phyloP scores from a whole-genome alignment of 2,888 invertebrate genomes.

The Oscheius sp. region DNA sequence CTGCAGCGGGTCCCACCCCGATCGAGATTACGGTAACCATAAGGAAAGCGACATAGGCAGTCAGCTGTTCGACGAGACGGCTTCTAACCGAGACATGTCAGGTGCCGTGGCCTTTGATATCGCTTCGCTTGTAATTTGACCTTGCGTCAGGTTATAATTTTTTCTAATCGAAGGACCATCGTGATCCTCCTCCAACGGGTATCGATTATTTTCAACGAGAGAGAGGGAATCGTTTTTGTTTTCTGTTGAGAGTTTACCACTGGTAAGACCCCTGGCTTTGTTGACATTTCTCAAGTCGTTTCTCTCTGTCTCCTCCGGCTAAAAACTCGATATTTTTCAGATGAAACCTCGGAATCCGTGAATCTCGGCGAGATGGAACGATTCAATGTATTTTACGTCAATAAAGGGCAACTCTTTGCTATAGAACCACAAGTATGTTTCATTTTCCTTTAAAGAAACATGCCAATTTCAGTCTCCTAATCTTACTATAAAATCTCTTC shows the following conservation, averaged over 20 bases:
- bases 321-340: neutral
- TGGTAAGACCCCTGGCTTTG: neutral
- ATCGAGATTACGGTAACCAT: conserved; percentile 29
- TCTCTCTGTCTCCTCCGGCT: neutral
- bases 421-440: conserved; percentile 26
- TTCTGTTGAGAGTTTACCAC: neutral
- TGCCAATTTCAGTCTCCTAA: conserved; percentile 31
- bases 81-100: conserved; percentile 7
- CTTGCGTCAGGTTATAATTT: neutral
- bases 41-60: conserved; percentile 19
- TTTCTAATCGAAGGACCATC: neutral
- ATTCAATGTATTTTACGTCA: conserved; percentile 38
- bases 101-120: conserved; percentile 15
- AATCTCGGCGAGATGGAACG: conserved; percentile 33
- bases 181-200: neutral
- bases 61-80: conserved; percentile 24
- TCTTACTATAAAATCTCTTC: conserved; percentile 18
- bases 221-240: conserved; percentile 11
- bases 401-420: conserved; percentile 32
- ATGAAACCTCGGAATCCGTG: conserved; percentile 20
- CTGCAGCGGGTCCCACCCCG: neutral
- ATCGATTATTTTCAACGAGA: neutral
- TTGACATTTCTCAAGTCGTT: conserved; percentile 26
- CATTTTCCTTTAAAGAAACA: neutral
- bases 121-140: neutral